Percentiles rank a stretch among this genome's conserved stretches.
phyloP scores from a whole-genome alignment of 2,888 invertebrate species.

The Nomada flava region DNA sequence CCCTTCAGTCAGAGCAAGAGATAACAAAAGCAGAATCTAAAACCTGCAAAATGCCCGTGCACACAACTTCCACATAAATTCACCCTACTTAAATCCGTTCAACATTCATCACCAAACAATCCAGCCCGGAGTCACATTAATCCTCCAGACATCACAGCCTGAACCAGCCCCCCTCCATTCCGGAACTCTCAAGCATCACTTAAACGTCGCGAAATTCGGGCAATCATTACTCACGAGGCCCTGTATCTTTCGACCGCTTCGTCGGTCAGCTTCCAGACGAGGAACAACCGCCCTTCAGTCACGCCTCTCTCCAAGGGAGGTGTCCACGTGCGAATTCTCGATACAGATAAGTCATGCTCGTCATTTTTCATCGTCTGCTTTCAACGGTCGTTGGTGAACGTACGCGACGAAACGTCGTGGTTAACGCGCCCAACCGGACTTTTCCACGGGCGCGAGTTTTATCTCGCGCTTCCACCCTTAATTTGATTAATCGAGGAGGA shows the following conservation, averaged over 20 bases:
- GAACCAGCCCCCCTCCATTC: not conserved
- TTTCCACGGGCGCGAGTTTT: slow-evolving; percentile 82
- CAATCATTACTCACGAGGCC: slow-evolving; percentile 44
- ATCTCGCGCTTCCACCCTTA: slow-evolving; percentile 83
- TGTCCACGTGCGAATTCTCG: slow-evolving; percentile 69
- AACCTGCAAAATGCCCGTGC: too few species aligned
- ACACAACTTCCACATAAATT: too few species aligned
- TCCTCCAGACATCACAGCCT: slow-evolving; percentile 10
- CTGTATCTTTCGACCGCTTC: slow-evolving; percentile 36
- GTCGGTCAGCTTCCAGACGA: slow-evolving; percentile 35
- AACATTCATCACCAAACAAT: slow-evolving; percentile 17
- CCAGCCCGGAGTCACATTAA: slow-evolving; percentile 14
- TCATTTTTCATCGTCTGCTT: slow-evolving; percentile 79
- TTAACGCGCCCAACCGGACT: slow-evolving; percentile 67
- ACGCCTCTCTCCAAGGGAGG: slow-evolving; percentile 77
- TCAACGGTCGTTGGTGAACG: slow-evolving; percentile 69
- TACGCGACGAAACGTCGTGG: slow-evolving; percentile 30
- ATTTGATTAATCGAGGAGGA: slow-evolving; percentile 84
- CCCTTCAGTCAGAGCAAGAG: too few species aligned
- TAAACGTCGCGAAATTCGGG: slow-evolving; percentile 49
- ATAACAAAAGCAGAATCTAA: too few species aligned
- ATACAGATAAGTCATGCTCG: slow-evolving; percentile 83
- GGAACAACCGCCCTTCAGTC: slow-evolving; percentile 61
- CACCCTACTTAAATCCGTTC: slow-evolving; percentile 3
- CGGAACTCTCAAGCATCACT: slow-evolving; percentile 3